These are phyloP conservation scores for Argyrosomus regius DNA, from an alignment of 2,797 vertebrate species.

Conservation along the genomic window DNA sequence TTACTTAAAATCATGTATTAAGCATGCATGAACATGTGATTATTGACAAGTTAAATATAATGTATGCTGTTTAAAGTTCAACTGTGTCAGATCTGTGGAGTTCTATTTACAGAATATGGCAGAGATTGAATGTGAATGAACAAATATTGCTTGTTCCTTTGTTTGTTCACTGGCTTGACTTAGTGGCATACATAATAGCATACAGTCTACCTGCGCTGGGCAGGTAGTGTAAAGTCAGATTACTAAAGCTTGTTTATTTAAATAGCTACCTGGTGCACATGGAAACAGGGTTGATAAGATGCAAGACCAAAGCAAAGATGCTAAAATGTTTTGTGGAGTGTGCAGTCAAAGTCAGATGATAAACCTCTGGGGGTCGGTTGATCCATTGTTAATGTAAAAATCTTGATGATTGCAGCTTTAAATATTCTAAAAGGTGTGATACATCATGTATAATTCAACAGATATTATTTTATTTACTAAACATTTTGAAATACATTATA, in stretches of 20 bases:
- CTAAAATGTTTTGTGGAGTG: not conserved
- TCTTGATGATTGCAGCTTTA: not conserved
- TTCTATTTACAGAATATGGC: no score
- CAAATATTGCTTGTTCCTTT: not conserved
- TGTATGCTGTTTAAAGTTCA: not conserved
- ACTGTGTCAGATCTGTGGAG: no score
- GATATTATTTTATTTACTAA: not conserved
- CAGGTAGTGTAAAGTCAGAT: not conserved
- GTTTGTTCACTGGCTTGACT: not conserved
- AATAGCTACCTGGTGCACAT: not conserved
- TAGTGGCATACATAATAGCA: no score
- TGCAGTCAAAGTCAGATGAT: not conserved
- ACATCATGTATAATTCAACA: constrained; percentile 6
- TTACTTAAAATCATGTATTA: not conserved
- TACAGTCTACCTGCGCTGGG: no score
- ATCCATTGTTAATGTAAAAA: not conserved
- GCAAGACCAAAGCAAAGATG: not conserved
- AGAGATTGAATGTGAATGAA: no score
- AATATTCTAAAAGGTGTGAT: not conserved
- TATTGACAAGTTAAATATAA: not conserved
- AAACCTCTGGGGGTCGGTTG: not conserved
- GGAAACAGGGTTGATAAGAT: not conserved
- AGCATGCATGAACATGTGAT: not conserved
- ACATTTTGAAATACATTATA: not conserved
- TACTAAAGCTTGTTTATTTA: not conserved